Percentiles rank a stretch among this genome's conserved stretches.
Evolutionary conservation across 2,888 invertebrate genomes (phyloP).

Genomic region (Lucinisca nassula): DNA sequence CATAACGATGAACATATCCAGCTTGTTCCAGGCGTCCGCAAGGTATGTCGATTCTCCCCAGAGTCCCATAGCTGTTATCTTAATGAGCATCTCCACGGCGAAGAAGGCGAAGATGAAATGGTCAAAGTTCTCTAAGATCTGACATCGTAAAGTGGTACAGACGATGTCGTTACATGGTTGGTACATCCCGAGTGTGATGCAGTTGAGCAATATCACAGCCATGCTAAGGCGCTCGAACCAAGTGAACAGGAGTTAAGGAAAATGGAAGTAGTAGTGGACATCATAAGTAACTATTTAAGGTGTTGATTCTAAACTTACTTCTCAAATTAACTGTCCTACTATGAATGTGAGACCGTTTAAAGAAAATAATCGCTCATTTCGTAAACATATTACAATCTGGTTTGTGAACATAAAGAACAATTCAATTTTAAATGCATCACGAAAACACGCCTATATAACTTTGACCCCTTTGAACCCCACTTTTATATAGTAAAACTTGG

Average conservation of each 20-base stretch:
- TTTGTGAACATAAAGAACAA: too few relatives aligned
- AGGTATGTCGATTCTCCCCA: constrained; percentile 96
- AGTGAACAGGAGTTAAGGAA: constrained; percentile 89
- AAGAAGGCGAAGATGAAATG: constrained; percentile 99
- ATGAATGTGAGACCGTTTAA: too few relatives aligned
- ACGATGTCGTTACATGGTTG: constrained; percentile 96
- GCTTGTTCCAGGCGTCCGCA: constrained; percentile 99
- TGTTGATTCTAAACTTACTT: too few relatives aligned
- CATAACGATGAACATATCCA: constrained; percentile 99
- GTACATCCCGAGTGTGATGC: constrained; percentile 99
- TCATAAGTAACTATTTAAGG: too few relatives aligned
- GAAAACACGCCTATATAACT: too few relatives aligned
- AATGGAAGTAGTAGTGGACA: neutral
- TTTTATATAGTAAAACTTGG: too few relatives aligned
- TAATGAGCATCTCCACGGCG: constrained; percentile 98
- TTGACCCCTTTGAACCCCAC: too few relatives aligned
- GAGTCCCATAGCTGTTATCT: constrained; percentile 99
- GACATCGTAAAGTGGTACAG: constrained; percentile 90
- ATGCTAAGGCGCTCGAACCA: constrained; percentile 99
- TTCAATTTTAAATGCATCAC: too few relatives aligned
- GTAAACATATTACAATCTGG: too few relatives aligned
- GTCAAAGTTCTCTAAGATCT: constrained; percentile 94
- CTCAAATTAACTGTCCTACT: too few relatives aligned
- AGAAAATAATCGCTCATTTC: too few relatives aligned
- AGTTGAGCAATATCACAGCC: constrained; percentile 99